Evolutionary conservation across 2,888 invertebrate species (phyloP), one percentile per base, ranked within the genome.

Genomic region (Atherix ibis): DNA sequence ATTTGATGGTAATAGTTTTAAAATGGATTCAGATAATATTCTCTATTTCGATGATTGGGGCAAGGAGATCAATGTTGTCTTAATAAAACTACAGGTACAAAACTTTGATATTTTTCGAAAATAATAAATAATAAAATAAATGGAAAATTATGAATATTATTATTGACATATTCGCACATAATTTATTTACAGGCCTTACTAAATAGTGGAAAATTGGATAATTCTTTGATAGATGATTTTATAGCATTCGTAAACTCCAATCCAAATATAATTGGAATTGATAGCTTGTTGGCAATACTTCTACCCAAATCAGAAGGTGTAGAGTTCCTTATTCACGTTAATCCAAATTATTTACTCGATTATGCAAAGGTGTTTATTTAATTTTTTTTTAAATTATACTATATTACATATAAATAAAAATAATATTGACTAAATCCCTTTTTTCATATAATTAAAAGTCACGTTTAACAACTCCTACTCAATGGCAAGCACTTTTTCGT

Each of bases 281-380:
- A 64, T 49, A 62, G 70, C 53, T 52, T 71, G 52, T 52, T 66
- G 47, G 56, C 67, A 32, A 53, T 65, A 45, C 50, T 68, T 46
- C 51, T 66, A 49, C 54, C 62, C 24, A 56, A 64, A 43, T 60
- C 66, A 43, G 58, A 73, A 51, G 64, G 66, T 29, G 58, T 70
- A 2, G 53, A 62, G 36, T 58, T 71, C 43, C 52, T 76, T 43
- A 57, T 73, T 18, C 68, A 71, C 19, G 63, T 65, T 36, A 71
- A 70, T 43, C 75, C 76, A 0, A 68, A 69, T 43, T 70, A 69
- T 46, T 50, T 76, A 18, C 56, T 75, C 42, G 70, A 72, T 36
- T 77, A 72, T 51, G 73, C 72, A 30, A 74, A 75, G 66, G 76
- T 75, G 50, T 22, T 10, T 22, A 22, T 22, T 22, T 22, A 22